Evolutionary conservation across 2,113 vertebrate genomes (phyloP).

Genomic region (Nannospalax galili): DNA sequence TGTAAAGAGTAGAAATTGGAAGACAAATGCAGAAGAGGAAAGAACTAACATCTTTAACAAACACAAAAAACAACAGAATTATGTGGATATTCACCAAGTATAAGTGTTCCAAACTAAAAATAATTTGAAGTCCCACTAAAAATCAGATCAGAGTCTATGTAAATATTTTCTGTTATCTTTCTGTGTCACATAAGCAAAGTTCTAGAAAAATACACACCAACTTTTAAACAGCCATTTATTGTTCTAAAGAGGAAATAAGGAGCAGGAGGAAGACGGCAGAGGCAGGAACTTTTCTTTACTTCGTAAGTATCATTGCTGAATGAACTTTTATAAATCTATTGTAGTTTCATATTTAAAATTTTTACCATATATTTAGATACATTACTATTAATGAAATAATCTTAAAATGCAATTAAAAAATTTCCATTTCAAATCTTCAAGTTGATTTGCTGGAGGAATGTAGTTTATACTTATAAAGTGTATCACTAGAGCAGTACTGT

Average conservation of each 20-base stretch:
- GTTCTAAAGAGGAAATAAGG: background rate
- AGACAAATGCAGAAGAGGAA: background rate
- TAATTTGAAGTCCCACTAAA: background rate
- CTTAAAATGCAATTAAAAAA: background rate
- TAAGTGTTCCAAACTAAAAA: background rate
- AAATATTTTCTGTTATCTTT: conserved; percentile 15
- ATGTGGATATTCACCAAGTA: background rate
- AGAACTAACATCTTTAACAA: background rate
- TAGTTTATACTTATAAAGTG: background rate
- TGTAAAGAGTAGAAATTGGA: background rate
- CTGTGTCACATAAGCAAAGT: background rate
- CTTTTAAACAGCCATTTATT: background rate
- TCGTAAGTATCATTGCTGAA: background rate
- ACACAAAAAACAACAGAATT: background rate
- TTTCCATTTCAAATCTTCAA: background rate
- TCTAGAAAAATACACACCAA: background rate
- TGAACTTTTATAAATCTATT: background rate
- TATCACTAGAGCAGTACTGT: background rate
- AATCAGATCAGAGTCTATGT: background rate
- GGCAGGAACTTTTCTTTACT: background rate
- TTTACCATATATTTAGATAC: background rate
- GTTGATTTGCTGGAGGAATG: background rate
- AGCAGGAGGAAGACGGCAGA: background rate
- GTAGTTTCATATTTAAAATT: background rate
- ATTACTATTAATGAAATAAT: too few relatives aligned